Conservation (phyloP, 2,888 invertebrate species). For the Synanthedon myopaeformis region DNA sequence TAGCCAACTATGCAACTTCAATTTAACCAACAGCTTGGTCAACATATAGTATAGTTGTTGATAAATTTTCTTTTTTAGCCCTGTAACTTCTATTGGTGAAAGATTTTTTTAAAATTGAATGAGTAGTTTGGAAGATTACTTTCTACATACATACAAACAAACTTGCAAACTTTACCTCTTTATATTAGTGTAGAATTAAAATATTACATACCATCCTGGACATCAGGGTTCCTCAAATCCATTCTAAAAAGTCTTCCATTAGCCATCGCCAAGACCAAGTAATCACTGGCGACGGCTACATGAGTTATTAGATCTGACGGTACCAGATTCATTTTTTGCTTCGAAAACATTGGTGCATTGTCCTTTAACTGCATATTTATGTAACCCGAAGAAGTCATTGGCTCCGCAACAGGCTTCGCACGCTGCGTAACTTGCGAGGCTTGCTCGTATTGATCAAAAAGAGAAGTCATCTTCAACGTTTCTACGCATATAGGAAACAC, state of each 20-base stretch:
- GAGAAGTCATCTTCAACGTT: conserved; percentile 77
- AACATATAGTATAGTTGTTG: too few relatives aligned
- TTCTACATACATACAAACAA: too few relatives aligned
- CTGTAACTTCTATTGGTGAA: too few relatives aligned
- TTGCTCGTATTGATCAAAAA: conserved; percentile 87
- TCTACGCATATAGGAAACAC: not conserved
- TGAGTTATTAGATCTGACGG: conserved; percentile 85
- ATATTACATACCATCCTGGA: conserved; percentile 75
- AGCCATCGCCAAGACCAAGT: conserved; percentile 85
- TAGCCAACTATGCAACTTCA: too few relatives aligned
- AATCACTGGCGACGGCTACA: conserved; percentile 84
- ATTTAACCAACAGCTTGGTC: too few relatives aligned
- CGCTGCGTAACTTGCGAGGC: conserved; percentile 72
- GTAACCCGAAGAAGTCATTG: conserved; percentile 65
- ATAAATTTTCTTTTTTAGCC: too few relatives aligned
- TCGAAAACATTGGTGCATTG: conserved; percentile 88
- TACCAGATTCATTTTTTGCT: conserved; percentile 83
- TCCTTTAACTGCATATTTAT: conserved; percentile 73
- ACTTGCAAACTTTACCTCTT: too few relatives aligned
- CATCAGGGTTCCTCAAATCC: conserved; percentile 82
- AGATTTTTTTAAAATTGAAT: too few relatives aligned
- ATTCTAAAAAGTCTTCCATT: conserved; percentile 84
- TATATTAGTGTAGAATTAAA: not conserved
- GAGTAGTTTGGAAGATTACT: too few relatives aligned
- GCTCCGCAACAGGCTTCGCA: conserved; percentile 40